A percentile compares a stretch with the other conserved stretches of the same genome.
Conservation (phyloP, 2,888 invertebrate species). For the Metacarcinus magister region DNA sequence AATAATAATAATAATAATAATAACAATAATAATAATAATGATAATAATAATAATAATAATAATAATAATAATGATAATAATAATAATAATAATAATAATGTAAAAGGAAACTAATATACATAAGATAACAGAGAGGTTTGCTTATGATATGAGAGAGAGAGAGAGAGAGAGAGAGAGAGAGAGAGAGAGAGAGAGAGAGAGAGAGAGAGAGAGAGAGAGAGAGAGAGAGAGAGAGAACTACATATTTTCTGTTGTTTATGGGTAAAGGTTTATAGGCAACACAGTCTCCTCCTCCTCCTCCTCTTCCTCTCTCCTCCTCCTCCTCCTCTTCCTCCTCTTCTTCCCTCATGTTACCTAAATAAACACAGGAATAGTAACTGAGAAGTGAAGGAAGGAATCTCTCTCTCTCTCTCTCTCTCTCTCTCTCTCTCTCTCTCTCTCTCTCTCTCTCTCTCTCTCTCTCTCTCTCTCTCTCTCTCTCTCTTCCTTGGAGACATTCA, state of each 20-base stretch:
- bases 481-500: not conserved
- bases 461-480: not conserved
- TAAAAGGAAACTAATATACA: no score
- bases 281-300: not conserved
- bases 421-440: not conserved
- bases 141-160: not conserved
- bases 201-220: not conserved
- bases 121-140: no score
- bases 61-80: no score
- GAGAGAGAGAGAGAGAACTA: no score
- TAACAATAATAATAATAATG: no score
- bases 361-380: no score
- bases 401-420: slow-evolving; percentile 28
- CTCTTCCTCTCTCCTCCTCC: not conserved
- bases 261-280: not conserved
- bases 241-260: not conserved
- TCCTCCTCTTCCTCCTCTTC: no score
- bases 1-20: no score
- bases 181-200: not conserved
- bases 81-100: no score
- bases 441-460: not conserved
- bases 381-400: not conserved
- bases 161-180: slow-evolving; percentile 14
- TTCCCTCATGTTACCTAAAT: no score
- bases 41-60: no score